These are phyloP conservation scores for Ophioderma brevispina DNA, from an alignment of 35 echinoderm and acorn worm genomes.

Conservation along the genomic window DNA sequence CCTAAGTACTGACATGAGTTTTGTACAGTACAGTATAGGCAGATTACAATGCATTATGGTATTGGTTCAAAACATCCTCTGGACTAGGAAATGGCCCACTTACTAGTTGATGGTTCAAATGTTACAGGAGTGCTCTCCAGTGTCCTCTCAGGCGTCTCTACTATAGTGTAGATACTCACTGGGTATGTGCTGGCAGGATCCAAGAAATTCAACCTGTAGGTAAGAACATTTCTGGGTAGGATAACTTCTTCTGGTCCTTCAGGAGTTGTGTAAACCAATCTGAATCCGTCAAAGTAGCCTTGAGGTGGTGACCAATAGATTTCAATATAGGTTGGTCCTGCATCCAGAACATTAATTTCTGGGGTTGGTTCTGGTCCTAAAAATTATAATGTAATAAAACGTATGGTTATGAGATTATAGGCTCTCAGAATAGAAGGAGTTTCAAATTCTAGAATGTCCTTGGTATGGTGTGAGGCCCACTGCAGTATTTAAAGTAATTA, in stretches of 20 bases:
- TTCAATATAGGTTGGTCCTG: not conserved
- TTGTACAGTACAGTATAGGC: no score
- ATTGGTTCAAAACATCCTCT: no score
- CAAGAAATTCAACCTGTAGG: constrained; percentile 18
- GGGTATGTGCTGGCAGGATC: not conserved
- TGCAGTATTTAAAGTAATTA: no score
- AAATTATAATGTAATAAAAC: no score
- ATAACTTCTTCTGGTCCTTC: not conserved
- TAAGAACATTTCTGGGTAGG: not conserved
- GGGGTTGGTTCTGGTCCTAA: constrained; percentile 2
- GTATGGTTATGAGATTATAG: no score
- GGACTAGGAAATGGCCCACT: no score
- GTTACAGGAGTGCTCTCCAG: not conserved
- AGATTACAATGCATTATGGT: no score
- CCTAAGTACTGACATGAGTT: no score
- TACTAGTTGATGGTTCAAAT: not conserved
- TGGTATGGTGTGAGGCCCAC: no score
- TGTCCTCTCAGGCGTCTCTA: not conserved
- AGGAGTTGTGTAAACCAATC: not conserved
- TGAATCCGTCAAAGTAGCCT: constrained; percentile 21
- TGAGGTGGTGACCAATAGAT: constrained; percentile 5
- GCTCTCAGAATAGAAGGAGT: no score
- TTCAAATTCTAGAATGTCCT: no score
- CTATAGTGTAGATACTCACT: not conserved
- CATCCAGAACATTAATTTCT: not conserved